A percentile compares a stretch with the other conserved stretches of the same genome.
Conservation (phyloP, 2,113 vertebrate genomes). For the Crotalus tigris region DNA sequence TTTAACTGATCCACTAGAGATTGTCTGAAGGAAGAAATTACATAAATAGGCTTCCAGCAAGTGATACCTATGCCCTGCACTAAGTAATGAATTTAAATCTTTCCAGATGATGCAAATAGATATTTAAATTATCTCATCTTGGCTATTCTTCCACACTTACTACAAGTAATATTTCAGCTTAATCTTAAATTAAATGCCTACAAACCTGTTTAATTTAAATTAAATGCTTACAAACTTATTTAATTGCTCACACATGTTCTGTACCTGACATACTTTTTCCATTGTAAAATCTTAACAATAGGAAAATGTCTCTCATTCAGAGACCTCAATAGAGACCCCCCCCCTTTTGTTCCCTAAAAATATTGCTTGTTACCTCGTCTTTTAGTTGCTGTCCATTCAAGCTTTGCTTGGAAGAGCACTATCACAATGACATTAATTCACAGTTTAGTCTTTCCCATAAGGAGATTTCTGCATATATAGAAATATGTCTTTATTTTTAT, state of each 20-base stretch:
- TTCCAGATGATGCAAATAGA: slow-evolving; percentile 48
- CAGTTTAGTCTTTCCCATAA: neutral
- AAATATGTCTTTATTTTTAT: slow-evolving; percentile 3
- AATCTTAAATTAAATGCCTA: slow-evolving; percentile 27
- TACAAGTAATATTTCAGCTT: slow-evolving; percentile 31
- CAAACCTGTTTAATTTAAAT: slow-evolving; percentile 36
- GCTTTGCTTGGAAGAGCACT: neutral
- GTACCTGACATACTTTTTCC: slow-evolving; percentile 34
- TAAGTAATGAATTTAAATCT: slow-evolving; percentile 49
- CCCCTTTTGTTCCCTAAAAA: neutral
- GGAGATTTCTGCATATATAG: neutral
- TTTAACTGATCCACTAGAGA: slow-evolving; percentile 37
- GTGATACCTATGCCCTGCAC: slow-evolving; percentile 29
- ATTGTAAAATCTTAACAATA: neutral
- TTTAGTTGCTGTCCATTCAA: neutral
- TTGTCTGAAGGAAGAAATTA: slow-evolving; percentile 39
- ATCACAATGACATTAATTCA: neutral
- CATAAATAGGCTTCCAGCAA: slow-evolving; percentile 46
- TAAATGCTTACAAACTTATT: slow-evolving; percentile 25
- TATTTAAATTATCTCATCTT: slow-evolving; percentile 54
- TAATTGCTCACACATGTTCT: slow-evolving; percentile 32
- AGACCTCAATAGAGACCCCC: neutral
- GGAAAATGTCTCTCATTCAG: slow-evolving; percentile 10
- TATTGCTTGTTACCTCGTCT: slow-evolving; percentile 6
- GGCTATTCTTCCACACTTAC: slow-evolving; percentile 22